phyloP scores from a whole-genome alignment of 2,797 vertebrate genomes.

The Darevskia nairensis region DNA sequence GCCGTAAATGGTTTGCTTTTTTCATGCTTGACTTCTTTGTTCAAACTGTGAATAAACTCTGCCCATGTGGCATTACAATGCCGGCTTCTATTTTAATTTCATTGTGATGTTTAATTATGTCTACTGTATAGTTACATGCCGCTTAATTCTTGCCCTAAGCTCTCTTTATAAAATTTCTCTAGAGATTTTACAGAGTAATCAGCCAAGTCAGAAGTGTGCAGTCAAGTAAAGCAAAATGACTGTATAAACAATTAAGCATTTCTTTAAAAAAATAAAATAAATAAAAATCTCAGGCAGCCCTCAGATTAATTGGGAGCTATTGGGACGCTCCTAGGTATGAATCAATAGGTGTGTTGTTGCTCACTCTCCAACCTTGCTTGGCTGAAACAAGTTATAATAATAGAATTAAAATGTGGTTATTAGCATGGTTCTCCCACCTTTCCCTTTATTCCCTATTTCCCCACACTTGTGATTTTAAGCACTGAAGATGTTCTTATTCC shows the following conservation, averaged over 20 bases:
- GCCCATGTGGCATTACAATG: conserved; percentile 33
- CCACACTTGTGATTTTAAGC: neutral
- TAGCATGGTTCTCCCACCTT: neutral
- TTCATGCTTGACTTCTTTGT: conserved; percentile 39
- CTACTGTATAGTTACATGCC: conserved; percentile 35
- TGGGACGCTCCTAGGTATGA: neutral
- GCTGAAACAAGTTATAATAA: conserved; percentile 9
- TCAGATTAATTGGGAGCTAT: neutral
- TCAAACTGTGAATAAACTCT: conserved; percentile 45
- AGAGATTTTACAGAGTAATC: conserved; percentile 48
- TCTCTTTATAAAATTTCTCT: conserved; percentile 41
- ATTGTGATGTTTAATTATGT: conserved; percentile 40
- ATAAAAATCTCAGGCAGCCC: conserved; percentile 4
- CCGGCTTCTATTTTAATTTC: conserved; percentile 52
- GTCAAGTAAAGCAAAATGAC: conserved; percentile 24
- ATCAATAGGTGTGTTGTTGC: neutral
- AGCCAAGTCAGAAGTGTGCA: conserved; percentile 35
- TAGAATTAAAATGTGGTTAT: neutral
- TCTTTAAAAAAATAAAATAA: too few relatives aligned
- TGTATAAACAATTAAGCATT: neutral
- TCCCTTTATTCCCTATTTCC: neutral
- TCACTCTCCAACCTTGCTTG: neutral
- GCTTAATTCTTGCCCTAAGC: conserved; percentile 36
- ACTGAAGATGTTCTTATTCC: neutral
- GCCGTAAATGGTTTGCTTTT: conserved; percentile 48